A percentile compares a stretch with the other conserved stretches of the same genome.
Conservation (phyloP, 2,888 invertebrate genomes). For the Thecocarcelia acutangulata region DNA sequence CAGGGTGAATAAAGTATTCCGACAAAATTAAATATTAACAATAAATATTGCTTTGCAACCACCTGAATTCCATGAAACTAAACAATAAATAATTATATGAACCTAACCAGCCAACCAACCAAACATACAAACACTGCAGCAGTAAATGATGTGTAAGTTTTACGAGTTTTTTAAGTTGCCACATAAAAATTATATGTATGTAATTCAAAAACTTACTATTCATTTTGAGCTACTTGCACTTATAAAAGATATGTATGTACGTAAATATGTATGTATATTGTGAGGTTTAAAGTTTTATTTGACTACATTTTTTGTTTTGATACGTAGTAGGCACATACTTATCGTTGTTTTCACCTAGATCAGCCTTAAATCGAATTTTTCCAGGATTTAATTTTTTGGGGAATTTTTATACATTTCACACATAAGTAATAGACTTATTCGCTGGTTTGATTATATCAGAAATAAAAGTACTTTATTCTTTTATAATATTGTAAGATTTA, state of each 20-base stretch:
- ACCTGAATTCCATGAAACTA: conserved; percentile 56
- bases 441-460: no score
- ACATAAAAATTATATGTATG: neutral
- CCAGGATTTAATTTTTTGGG: no score
- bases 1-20: conserved; percentile 44
- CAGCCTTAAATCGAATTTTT: no score
- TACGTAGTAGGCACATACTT: no score
- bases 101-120: conserved; percentile 23
- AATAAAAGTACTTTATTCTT: no score
- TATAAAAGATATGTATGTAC: conserved; percentile 3
- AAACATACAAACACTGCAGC: conserved; percentile 3
- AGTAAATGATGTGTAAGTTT: conserved; percentile 41
- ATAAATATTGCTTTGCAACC: conserved; percentile 53
- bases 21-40: conserved; percentile 29
- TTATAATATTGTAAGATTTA: no score
- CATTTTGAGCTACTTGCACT: neutral
- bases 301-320: no score
- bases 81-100: conserved; percentile 18
- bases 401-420: no score
- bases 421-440: no score
- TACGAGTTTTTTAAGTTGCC: conserved; percentile 6
- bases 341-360: no score
- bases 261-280: conserved; percentile 2
- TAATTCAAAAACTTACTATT: no score
- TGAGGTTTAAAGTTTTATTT: neutral